phyloP scores from a whole-genome alignment of 1,140 invertebrate species.

The Hyphantria cunea region DNA sequence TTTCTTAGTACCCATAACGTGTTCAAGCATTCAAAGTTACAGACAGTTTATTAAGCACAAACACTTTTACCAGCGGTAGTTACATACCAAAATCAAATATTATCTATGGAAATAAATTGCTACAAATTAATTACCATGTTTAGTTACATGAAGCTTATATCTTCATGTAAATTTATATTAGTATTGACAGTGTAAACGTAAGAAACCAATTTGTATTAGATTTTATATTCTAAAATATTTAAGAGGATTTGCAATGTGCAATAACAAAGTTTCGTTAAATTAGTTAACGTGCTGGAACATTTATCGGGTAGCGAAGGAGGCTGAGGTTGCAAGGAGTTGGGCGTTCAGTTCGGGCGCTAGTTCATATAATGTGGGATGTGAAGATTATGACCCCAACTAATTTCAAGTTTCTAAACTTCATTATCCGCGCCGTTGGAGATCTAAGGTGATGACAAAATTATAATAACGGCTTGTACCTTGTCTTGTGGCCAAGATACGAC shows the following conservation, averaged over 20 bases:
- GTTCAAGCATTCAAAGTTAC: no score
- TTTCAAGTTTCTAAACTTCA: slow-evolving; percentile 68
- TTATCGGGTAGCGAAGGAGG: slow-evolving; percentile 22
- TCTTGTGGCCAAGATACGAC: slow-evolving; percentile 11
- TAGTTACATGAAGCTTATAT: no score
- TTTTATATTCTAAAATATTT: slow-evolving; percentile 9
- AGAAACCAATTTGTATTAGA: no score
- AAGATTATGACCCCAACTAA: slow-evolving; percentile 59
- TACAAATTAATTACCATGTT: no score
- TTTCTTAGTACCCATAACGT: no score
- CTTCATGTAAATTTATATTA: no score
- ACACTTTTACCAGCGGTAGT: no score
- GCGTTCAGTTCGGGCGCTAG: slow-evolving; percentile 35
- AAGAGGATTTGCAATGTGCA: slow-evolving; percentile 18
- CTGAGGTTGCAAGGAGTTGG: slow-evolving; percentile 12
- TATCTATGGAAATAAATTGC: no score
- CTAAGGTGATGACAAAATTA: slow-evolving; percentile 58
- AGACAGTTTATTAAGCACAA: no score
- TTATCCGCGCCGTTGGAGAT: slow-evolving; percentile 62
- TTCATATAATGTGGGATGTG: slow-evolving; percentile 46
- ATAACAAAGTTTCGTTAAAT: slow-evolving; percentile 20
- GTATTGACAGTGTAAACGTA: no score
- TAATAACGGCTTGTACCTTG: slow-evolving; percentile 41
- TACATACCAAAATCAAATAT: no score
- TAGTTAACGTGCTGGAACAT: slow-evolving; percentile 23